Percentiles rank a stretch among this genome's conserved stretches.
Evolutionary conservation across 2,113 vertebrate species (phyloP).

Genomic region (Ivindomyrus marchei): DNA sequence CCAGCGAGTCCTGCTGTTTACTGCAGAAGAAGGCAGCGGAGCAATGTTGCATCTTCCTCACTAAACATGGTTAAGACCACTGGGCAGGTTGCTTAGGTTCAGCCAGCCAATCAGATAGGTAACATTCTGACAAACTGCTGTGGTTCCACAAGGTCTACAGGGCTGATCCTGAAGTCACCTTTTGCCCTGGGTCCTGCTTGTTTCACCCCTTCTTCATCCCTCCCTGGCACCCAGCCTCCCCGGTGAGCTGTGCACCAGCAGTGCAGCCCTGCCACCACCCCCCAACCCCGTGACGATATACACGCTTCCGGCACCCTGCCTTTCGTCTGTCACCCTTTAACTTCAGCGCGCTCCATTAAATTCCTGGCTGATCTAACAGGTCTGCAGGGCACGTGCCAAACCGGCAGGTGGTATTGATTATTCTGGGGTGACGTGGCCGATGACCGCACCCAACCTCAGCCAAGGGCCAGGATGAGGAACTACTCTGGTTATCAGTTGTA

Average conservation of each 20-base stretch:
- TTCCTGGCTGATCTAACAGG: not conserved
- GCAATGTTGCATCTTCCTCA: not conserved
- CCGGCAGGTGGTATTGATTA: not conserved
- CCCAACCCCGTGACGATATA: not conserved
- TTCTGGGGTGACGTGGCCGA: not conserved
- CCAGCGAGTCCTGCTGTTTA: not conserved
- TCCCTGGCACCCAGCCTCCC: not conserved
- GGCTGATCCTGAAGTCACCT: not conserved
- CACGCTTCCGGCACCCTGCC: not conserved
- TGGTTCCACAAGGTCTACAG: not conserved
- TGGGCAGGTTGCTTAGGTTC: not conserved
- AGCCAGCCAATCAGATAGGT: not conserved
- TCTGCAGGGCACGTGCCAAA: not conserved
- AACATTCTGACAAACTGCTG: not conserved
- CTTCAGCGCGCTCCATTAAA: not conserved
- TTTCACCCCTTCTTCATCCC: not conserved
- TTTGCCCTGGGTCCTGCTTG: not conserved
- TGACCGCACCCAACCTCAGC: not conserved
- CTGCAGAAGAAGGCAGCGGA: not conserved
- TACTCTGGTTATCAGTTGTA: not conserved
- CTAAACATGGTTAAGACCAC: not conserved
- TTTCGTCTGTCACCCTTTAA: slow-evolving; percentile 9
- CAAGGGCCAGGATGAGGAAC: not conserved
- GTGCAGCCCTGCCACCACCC: not conserved
- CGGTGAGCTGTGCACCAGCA: not conserved